Evolutionary conservation across 2,888 invertebrate species (phyloP), one percentile per base, ranked within the genome.

Genomic region (Cheilosia variabilis): DNA sequence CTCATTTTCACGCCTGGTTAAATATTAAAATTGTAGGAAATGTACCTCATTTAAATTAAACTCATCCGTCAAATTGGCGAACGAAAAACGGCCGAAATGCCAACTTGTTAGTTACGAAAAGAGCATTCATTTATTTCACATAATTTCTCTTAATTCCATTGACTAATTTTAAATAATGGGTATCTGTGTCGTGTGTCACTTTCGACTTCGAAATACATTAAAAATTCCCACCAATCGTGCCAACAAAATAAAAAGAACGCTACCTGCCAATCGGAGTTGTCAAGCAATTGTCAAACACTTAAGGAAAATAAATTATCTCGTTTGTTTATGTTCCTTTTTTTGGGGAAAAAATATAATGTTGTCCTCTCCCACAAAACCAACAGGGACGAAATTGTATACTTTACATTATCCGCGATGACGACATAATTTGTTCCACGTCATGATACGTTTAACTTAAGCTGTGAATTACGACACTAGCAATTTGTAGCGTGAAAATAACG

Each of bases 191-290:
- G 52, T 62, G 71, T 72, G 72, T 72, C 88, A 88, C 87, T 89
- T 90, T 88, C 86, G 87, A 77, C 80, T 88, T 88, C 88, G 84
- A 80, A 89, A 87, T 88, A 76, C 87, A 81, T 82, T 71, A 88
- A 87, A 88, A 73, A 89, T 80, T 87, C 89, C 88, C 89, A 77
- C 86, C 80, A 84, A 34, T 24, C 71, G 73, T 47, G 75, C 88
- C 71, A 88, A 81, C 87, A 88, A 81, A 88, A 88, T 17, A 52
- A 13, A 10, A 15, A 52, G 13, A 22, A 52, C 13, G 4, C n/a
- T n/a, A n/a, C 15, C 31, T 53, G 53, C 15, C 53, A 31, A 53
- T 53, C 31, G 31, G n/a, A 24, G 31, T n/a, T 53, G 4, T 53
- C 27, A 27, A 9, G 13, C 22, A 52, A 24, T 52, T 43, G 43